Evolutionary conservation across 2,797 vertebrate genomes (phyloP).

Genomic region (Aythya fuligula): DNA sequence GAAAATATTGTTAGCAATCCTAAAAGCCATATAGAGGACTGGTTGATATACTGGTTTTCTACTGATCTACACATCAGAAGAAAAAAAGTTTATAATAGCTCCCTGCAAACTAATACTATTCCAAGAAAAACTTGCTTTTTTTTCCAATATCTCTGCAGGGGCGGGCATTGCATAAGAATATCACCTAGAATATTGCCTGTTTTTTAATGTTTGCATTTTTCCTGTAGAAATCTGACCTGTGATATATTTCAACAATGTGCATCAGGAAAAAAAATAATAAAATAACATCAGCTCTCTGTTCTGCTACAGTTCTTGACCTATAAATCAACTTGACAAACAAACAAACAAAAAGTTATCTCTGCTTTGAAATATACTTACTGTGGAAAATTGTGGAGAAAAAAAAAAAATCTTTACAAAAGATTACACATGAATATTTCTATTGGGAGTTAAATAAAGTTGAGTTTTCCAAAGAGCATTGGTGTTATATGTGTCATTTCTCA

Average conservation of each 20-base stretch:
- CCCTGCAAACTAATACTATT: neutral
- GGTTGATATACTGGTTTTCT: neutral
- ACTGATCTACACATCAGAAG: neutral
- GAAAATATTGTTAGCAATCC: neutral
- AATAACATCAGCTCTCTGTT: neutral
- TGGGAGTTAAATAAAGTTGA: neutral
- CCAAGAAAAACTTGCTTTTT: neutral
- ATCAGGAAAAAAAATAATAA: neutral
- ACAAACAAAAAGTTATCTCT: neutral
- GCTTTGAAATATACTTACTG: neutral
- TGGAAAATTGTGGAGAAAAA: neutral
- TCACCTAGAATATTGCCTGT: neutral
- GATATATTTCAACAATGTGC: neutral
- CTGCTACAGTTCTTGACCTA: neutral
- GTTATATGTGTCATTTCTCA: neutral
- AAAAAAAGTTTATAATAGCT: neutral
- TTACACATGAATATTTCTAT: neutral
- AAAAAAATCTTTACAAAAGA: slow-evolving; percentile 7
- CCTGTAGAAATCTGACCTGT: neutral
- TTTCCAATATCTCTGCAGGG: neutral
- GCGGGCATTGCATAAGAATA: neutral
- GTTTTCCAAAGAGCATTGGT: neutral
- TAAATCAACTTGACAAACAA: neutral
- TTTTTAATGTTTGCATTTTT: neutral
- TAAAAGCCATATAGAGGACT: neutral